Conservation (phyloP, 2,113 vertebrate genomes). For the Perca schrenkii region DNA sequence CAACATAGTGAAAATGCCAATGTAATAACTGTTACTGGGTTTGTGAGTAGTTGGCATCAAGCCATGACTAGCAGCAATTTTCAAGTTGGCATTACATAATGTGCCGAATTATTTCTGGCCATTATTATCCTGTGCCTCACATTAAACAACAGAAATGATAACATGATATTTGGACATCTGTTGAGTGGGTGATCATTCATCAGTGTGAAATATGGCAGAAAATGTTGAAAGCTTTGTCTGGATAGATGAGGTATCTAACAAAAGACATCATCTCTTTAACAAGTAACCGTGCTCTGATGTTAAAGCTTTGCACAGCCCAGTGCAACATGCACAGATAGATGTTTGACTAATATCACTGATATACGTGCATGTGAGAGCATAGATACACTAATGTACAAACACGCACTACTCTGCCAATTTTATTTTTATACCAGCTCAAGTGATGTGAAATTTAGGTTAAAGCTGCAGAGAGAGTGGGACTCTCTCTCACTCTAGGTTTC, state of each 20-base stretch:
- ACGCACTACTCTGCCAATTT: conserved; percentile 36
- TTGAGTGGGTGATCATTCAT: conserved; percentile 55
- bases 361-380: not conserved
- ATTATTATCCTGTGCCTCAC: conserved; percentile 14
- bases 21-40: not conserved
- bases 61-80: not conserved
- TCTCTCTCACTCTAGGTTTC: conserved; percentile 49
- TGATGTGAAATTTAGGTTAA: conserved; percentile 67
- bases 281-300: not conserved
- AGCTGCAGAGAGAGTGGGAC: conserved; percentile 47
- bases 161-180: conserved; percentile 59
- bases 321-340: not conserved
- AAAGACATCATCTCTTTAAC: conserved; percentile 6
- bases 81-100: conserved; percentile 27
- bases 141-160: conserved; percentile 45
- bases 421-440: conserved; percentile 64
- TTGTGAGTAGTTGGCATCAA: not conserved
- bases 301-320: conserved; percentile 16
- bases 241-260: conserved; percentile 2
- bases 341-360: not conserved
- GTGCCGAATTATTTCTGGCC: conserved; percentile 25
- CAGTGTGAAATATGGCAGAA: conserved; percentile 10
- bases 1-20: not conserved
- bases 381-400: not conserved
- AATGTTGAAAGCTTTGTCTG: conserved; percentile 18